Evolutionary conservation across 2,888 invertebrate genomes (phyloP).

Genomic region (Thymelicus sylvestris): DNA sequence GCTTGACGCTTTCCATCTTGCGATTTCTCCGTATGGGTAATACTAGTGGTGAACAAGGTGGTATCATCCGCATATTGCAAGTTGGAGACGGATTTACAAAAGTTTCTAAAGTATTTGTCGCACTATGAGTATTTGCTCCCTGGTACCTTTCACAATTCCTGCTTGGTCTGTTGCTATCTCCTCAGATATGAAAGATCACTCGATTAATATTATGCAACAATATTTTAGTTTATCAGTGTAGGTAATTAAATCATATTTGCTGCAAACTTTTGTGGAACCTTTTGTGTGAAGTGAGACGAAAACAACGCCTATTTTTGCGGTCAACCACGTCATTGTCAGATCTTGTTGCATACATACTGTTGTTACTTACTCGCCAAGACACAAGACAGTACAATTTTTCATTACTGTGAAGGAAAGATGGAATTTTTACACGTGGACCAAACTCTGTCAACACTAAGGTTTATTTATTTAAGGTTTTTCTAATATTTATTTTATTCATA

Average conservation of each 20-base stretch:
- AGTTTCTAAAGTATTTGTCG: conserved; percentile 24
- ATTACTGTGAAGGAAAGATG: no score
- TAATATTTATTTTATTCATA: no score
- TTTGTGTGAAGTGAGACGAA: neutral
- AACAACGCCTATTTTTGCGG: neutral
- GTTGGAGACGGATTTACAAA: no score
- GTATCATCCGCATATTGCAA: conserved; percentile 38
- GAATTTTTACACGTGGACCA: no score
- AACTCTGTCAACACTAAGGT: no score
- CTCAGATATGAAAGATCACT: neutral
- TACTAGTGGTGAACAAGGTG: conserved; percentile 32
- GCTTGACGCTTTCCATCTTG: conserved; percentile 15
- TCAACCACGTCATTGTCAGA: no score
- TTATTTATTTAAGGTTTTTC: no score
- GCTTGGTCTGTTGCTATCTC: conserved; percentile 6
- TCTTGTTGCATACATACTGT: no score
- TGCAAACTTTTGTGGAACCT: neutral
- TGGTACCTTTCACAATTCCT: conserved; percentile 7
- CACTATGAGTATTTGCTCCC: conserved; percentile 20
- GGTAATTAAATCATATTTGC: neutral
- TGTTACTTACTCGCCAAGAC: no score
- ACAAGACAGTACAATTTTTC: no score
- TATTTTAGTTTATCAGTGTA: neutral
- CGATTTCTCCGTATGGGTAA: conserved; percentile 27
- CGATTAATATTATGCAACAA: neutral